These are phyloP conservation scores for Azorinus chamasolen DNA, from an alignment of 2,888 invertebrate species.

Conservation along the genomic window DNA sequence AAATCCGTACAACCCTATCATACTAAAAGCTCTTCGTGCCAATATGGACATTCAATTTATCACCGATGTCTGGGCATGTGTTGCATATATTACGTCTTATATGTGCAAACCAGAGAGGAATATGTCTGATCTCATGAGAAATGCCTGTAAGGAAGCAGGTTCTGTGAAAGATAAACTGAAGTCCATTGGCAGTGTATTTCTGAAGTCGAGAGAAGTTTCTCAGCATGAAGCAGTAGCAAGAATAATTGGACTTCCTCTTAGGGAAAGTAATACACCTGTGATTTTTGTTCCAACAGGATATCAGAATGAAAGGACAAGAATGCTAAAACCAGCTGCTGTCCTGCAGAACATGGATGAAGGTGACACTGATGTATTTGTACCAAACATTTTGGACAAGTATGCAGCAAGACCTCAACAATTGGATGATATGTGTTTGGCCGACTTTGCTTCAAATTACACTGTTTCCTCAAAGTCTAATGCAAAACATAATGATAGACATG, in stretches of 20 bases:
- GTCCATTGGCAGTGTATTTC: constrained; percentile 28
- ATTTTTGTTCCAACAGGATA: constrained; percentile 43
- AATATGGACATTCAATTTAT: too few relatives aligned
- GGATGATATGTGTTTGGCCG: constrained; percentile 49
- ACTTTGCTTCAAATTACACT: constrained; percentile 51
- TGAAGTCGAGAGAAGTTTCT: constrained; percentile 53
- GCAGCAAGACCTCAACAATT: constrained; percentile 32
- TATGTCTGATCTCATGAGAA: constrained; percentile 50
- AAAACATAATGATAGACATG: too few relatives aligned
- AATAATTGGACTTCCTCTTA: constrained; percentile 34
- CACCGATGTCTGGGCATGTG: constrained; percentile 48
- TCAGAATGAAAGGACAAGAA: constrained; percentile 39
- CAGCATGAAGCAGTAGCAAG: constrained; percentile 53
- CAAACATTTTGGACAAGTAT: constrained; percentile 58
- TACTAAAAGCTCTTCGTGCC: constrained; percentile 33
- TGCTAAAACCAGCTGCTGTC: constrained; percentile 28
- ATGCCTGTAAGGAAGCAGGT: constrained; percentile 45
- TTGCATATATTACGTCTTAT: too few relatives aligned
- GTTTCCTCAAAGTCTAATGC: too few relatives aligned
- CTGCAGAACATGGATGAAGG: constrained; percentile 45
- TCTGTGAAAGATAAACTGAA: constrained; percentile 14
- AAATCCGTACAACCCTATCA: constrained; percentile 46
- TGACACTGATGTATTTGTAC: constrained; percentile 50
- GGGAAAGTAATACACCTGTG: constrained; percentile 42
- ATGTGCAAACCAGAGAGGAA: constrained; percentile 47